Evolutionary conservation across 1,140 invertebrate genomes (phyloP), one percentile per base, ranked within the genome.

Genomic region (Papilio aristodemus): DNA sequence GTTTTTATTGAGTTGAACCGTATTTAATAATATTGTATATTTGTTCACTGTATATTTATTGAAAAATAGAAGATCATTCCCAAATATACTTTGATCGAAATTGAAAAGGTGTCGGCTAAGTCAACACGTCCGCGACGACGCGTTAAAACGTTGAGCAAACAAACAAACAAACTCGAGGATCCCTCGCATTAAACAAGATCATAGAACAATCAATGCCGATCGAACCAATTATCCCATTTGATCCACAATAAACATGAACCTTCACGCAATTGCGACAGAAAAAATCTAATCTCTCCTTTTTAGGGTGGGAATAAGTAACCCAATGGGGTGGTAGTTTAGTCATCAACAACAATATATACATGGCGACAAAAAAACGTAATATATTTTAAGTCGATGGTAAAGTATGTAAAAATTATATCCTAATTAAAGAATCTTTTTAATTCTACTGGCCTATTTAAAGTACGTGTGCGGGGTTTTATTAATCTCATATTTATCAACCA

Each of bases 141-240:
- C 39, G 60, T 63, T 41, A 63, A 43, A 63, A 63, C 59, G 59
- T 8, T 41, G 39, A 69, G 67, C 62, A 68, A 69, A 69, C 62
- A 68, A 69, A 74, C 68, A 67, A 67, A 71, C 59, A 75, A 69
- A 75, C 64, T 62, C 36, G 64, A 69, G 41, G 54, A 69, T 67
- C 54, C 43, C 43, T 38, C 54, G 68, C 57, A 71, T 71, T 69
- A 72, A 74, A 75, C 46, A 50, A 76, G 73, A 79, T 81, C 75
- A 79, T 73, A 59, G 72, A 77, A 74, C 77, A 81, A 80, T 80
- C 76, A 80, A 76, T 74, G 72, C 19, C 50, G 64, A 76, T 75
- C 64, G 69, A 72, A 41, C 73, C 73, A 74, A 77, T 77, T 77
- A 81, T 74, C 75, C 72, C 60, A 70, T 69, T 62, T 84, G 75